Conservation (phyloP, 2,797 vertebrate genomes). For the Amphiprion clarkii region DNA sequence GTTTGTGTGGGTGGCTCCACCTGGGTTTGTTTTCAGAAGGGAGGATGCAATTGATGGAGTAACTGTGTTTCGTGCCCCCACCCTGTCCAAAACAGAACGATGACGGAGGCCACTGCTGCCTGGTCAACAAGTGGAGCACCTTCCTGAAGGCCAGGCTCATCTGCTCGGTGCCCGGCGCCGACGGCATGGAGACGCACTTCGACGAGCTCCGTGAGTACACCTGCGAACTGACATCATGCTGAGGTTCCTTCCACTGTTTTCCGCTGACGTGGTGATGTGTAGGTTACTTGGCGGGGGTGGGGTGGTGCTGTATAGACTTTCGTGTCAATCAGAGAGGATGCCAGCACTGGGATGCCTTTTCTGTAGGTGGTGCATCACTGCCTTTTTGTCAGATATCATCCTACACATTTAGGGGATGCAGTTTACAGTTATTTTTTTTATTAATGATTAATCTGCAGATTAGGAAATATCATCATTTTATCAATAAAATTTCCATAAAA, state of each 20-base stretch:
- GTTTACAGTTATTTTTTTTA: background rate
- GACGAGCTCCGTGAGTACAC: constrained; percentile 94
- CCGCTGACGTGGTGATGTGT: constrained; percentile 20
- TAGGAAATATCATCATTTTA: background rate
- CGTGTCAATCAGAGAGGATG: constrained; percentile 47
- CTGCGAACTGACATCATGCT: background rate
- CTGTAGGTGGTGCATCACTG: constrained; percentile 23
- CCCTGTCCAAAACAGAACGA: constrained; percentile 88
- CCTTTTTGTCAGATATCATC: constrained; percentile 14
- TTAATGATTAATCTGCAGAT: constrained; percentile 10
- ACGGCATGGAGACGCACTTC: constrained; percentile 97
- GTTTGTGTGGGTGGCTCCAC: constrained; percentile 65
- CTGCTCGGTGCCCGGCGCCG: constrained; percentile 95
- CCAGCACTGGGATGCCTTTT: constrained; percentile 13
- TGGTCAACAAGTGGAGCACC: constrained; percentile 99
- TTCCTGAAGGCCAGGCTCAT: constrained; percentile 98
- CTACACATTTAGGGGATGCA: constrained; percentile 15
- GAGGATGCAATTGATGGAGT: constrained; percentile 56
- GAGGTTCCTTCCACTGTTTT: background rate
- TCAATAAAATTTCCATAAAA: background rate
- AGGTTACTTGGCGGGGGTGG: constrained; percentile 28
- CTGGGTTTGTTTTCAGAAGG: constrained; percentile 69
- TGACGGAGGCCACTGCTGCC: constrained; percentile 96
- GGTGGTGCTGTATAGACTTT: constrained; percentile 28
- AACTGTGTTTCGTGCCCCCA: constrained; percentile 39